A percentile compares a stretch with the other conserved stretches of the same genome.
Evolutionary conservation across 2,888 invertebrate species (phyloP).

Genomic region (Serripes groenlandicus): DNA sequence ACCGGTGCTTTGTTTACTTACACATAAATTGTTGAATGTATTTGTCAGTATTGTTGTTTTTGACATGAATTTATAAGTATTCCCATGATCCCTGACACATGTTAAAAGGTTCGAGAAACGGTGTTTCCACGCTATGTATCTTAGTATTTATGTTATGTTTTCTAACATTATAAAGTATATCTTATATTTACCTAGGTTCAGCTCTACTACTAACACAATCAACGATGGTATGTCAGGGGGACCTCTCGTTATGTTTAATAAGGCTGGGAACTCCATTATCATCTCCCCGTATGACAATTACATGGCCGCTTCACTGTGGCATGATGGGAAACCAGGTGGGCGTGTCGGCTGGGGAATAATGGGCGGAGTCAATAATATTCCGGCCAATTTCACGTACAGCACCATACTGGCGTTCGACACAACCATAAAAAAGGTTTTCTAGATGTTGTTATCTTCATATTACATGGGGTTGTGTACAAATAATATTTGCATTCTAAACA

Average conservation of each 20-base stretch:
- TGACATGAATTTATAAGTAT: too few relatives aligned
- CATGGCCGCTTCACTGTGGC: conserved; percentile 73
- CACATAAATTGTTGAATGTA: too few relatives aligned
- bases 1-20: too few relatives aligned
- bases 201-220: conserved; percentile 23
- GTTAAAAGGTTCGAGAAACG: too few relatives aligned
- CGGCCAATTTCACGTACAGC: conserved; percentile 46
- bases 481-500: too few relatives aligned
- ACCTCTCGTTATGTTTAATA: conserved; percentile 74
- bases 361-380: conserved; percentile 73
- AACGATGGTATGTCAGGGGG: conserved; percentile 75
- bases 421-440: conserved; percentile 56
- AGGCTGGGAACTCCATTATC: conserved; percentile 67
- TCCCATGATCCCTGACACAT: too few relatives aligned
- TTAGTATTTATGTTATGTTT: background rate
- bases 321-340: conserved; percentile 61
- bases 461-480: too few relatives aligned
- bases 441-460: too few relatives aligned
- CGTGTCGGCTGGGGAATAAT: conserved; percentile 78
- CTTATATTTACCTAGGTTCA: conserved; percentile 38
- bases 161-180: too few relatives aligned
- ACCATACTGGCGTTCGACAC: conserved; percentile 46
- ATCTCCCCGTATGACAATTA: conserved; percentile 74
- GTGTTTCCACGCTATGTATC: too few relatives aligned
- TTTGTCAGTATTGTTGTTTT: too few relatives aligned